Evolutionary conservation across 2,888 invertebrate species (phyloP), one percentile per base, ranked within the genome.

Genomic region (Diplazon laetatorius): DNA sequence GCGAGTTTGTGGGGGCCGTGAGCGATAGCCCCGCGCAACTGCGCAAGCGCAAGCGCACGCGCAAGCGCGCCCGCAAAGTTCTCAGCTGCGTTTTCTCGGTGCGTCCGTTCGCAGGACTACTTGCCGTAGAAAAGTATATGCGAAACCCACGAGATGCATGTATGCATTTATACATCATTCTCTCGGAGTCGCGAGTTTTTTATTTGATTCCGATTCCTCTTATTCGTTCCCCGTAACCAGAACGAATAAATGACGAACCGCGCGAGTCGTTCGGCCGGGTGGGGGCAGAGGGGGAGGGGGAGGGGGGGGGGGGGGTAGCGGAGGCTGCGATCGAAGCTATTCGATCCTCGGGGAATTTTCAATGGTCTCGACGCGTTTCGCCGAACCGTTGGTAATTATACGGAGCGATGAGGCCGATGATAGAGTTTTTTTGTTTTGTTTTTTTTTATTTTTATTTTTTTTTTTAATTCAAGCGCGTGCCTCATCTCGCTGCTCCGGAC

Each of bases 301-400:
- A 30, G 6, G 4, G 30, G 30, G 30, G 48, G 10, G 16, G n/a
- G 35, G 18, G 42, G 22, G 39, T 10, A 48, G 48, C 35, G 16
- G 14, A n/a, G 3, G 55, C 37, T 57, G 63, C 35, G 35, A 50
- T 65, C 74, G 73, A 74, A 74, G 74, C 70, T 74, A 74, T 78
- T 65, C 78, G 74, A 66, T 55, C 72, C 62, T 65, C 74, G 74
- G 59, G 60, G 78, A 78, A 78, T 78, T 78, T 78, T 70, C 78
- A 78, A 78, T 78, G 74, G 69, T 50, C 60, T 68, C 74, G 78
- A 78, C 52, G 78, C 78, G 70, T 74, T 78, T 78, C 74, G 78
- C 62, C 62, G 78, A 78, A 75, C 75, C 14, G 52, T 39, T 46
- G 60, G 71, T 78, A 78, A 78, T 78, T 78, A 78, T 75, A 71